Evolutionary conservation across 2,888 invertebrate genomes (phyloP), one percentile per base, ranked within the genome.

Genomic region (Arrhopalites spinosus): DNA sequence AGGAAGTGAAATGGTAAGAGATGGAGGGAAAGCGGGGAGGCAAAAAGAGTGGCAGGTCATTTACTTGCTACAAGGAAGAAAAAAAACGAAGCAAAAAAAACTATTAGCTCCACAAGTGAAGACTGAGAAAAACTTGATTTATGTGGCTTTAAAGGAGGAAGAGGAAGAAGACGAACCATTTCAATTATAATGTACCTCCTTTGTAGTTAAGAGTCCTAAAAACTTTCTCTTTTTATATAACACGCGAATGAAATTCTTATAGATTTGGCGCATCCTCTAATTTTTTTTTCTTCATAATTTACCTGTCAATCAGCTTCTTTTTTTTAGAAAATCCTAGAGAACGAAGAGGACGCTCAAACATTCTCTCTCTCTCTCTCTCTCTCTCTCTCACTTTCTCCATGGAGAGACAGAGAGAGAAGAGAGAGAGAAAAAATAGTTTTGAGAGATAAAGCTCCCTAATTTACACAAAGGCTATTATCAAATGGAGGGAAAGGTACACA

Each of bases 101-200:
- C 27, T 30, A 64, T 47, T 36, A 68, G 68, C 27, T 27, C 30
- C 27, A 68, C 68, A 68, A 27, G 50, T 43, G 47, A 47, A 69
- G 29, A 56, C 30, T 30, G n/a, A 30, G 56, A 70, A 61, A 61
- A 64, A 59, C 25, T 23, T 59, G 59, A 59, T 59, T 59, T 59
- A 59, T 59, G 59, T 59, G 59, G 25, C 23, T 25, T 7, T 23
- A 59, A 2, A 59, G 7, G 59, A 17, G 50, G 50, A 50, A n/a
- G 50, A 50, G 50, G 50, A 50, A n/a, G 50, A n/a, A 59, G 59
- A 8, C 2, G 59, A 13, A 23, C 53, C 45, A 50, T 50, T 50
- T 50, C 15, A 50, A 36, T 36, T 36, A 36, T 11, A 36, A 36
- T 36, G 36, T 36, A 36, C 36, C 3, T 3, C 11, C 11, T 36